Base-by-base conservation (phyloP, 1,140 invertebrate species). In the Orius insidiosus region DNA sequence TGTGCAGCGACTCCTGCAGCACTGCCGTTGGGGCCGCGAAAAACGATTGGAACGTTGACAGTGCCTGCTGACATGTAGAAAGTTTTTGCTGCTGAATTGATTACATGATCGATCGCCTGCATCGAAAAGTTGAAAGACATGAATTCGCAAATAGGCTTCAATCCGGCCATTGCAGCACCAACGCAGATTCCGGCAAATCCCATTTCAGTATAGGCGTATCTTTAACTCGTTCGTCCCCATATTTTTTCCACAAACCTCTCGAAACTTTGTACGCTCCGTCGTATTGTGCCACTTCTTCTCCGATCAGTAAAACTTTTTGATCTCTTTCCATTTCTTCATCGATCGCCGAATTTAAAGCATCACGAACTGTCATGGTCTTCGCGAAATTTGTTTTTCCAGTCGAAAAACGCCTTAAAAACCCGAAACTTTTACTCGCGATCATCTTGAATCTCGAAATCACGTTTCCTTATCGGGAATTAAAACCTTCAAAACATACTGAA, bases 81-180 rank as follows among this genome's bases (percentile, higher is more conserved):
- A 0, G 93, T 96, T 66, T 99, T 99, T 1, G 86, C 94, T 13
- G 96, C 96, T 2, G 93, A 98, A 63, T 99, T 99, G 50, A 99
- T 90, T 18, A 93, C 65, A 68, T 99, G 96, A 74, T 99, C 96
- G 57, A 99, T 98, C 14, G 92, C 88, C 75, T 99, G 96, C 95
- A 99, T 97, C 2, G 95, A 82, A 63, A 99, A 99, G 65, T 99
- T 99, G 62, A 93, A 98, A 1, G 96, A 98, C 96, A 99, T 99
- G 62, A 98, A 99, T 66, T 99, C 96, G 65, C 94, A 98, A 51
- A 99, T 78, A 1, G 96, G 96, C 59, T 78, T 69, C n/a, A 99
- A 67, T 1, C 95, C 95, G 53, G 48, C 51, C 74, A 98, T 87
- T 1, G 94, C 95, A 55, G 95, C 85, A 45, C 95, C 95, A 37